Percentiles rank a stretch among this genome's conserved stretches.
These are phyloP conservation scores for Nesidiocoris tenuis DNA, from an alignment of 2,888 invertebrate species.

Conservation along the genomic window DNA sequence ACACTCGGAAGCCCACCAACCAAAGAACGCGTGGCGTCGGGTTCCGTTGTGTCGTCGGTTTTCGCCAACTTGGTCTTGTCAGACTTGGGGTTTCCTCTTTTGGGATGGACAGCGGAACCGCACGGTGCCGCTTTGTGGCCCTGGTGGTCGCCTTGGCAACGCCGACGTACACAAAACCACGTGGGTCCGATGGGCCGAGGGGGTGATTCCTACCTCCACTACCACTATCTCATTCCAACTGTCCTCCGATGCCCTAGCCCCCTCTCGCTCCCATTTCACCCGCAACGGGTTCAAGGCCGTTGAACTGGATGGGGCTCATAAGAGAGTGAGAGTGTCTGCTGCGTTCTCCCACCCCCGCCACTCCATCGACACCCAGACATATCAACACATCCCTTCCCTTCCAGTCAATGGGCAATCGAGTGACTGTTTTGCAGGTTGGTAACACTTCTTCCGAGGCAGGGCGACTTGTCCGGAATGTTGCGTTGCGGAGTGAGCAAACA, in stretches of 20 bases:
- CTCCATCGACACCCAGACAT: background rate
- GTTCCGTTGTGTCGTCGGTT: too few relatives aligned
- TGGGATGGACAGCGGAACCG: background rate
- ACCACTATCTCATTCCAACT: background rate
- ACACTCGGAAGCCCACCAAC: too few relatives aligned
- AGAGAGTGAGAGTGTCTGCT: conserved; percentile 7
- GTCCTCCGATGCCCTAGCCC: background rate
- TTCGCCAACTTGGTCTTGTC: too few relatives aligned
- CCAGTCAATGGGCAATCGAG: background rate
- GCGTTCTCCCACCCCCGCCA: background rate
- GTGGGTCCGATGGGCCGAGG: background rate
- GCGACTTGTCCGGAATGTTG: too few relatives aligned
- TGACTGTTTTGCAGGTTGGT: too few relatives aligned
- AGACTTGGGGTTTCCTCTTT: too few relatives aligned
- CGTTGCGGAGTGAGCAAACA: too few relatives aligned
- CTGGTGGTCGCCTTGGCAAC: background rate
- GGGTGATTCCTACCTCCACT: background rate
- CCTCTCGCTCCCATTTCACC: background rate
- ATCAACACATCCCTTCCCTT: background rate
- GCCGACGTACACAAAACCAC: background rate
- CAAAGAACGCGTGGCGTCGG: too few relatives aligned
- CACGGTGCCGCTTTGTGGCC: background rate
- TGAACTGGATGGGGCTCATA: conserved; percentile 9
- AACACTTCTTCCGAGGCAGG: too few relatives aligned
- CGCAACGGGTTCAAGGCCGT: conserved; percentile 18